A percentile compares a stretch with the other conserved stretches of the same genome.
Conservation (phyloP, 1,140 invertebrate genomes). For the Drosophila jambulina region DNA sequence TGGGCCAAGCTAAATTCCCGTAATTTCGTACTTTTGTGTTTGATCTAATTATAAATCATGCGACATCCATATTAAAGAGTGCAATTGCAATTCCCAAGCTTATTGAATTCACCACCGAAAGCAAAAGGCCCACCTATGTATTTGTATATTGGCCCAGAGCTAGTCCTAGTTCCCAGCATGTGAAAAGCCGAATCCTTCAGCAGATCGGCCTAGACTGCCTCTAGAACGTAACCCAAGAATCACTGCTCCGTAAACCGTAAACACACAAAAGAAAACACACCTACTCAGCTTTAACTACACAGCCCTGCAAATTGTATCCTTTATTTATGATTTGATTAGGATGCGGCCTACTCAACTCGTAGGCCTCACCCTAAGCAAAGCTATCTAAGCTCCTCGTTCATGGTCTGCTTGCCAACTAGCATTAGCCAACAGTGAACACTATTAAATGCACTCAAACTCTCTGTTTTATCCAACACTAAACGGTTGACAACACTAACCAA, state of each 20-base stretch:
- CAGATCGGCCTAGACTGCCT: slow-evolving; percentile 43
- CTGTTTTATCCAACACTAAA: slow-evolving; percentile 62
- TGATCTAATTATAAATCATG: slow-evolving; percentile 67
- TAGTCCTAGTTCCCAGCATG: slow-evolving; percentile 44
- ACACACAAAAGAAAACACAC: slow-evolving; percentile 40
- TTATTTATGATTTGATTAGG: background rate
- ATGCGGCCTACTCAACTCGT: background rate
- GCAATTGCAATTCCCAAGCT: slow-evolving; percentile 60
- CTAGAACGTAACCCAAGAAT: slow-evolving; percentile 3
- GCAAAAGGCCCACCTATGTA: slow-evolving; percentile 21
- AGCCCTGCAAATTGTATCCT: slow-evolving; percentile 6
- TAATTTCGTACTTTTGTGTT: slow-evolving; percentile 68
- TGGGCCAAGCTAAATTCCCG: slow-evolving; percentile 59
- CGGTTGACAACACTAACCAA: slow-evolving; percentile 46
- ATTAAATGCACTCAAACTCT: slow-evolving; percentile 77
- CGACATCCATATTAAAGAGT: slow-evolving; percentile 64
- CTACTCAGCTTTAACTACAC: slow-evolving; percentile 31
- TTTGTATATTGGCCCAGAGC: slow-evolving; percentile 39
- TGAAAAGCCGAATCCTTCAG: slow-evolving; percentile 24
- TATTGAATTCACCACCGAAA: slow-evolving; percentile 34
- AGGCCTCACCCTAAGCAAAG: background rate
- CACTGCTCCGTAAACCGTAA: slow-evolving; percentile 4
- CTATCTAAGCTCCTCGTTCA: slow-evolving; percentile 42
- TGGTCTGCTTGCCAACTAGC: slow-evolving; percentile 45
- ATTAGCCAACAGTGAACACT: slow-evolving; percentile 59